Percentiles rank a stretch among this genome's conserved stretches.
Evolutionary conservation across 37 sponge, comb jelly and placozoan species (phyloP).

Genomic region (Beroe forskalii): DNA sequence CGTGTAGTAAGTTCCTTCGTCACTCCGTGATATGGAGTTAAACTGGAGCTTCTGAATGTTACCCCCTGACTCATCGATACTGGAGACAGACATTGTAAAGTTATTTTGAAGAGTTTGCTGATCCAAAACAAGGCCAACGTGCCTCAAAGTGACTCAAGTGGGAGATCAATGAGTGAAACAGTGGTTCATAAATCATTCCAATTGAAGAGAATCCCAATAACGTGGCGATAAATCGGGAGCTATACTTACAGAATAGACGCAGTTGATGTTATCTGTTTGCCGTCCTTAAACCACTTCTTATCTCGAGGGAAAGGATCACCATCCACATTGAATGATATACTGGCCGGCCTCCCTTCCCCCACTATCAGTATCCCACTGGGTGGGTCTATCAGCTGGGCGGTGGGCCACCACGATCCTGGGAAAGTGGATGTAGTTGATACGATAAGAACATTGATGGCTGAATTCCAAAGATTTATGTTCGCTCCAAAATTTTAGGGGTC

Average conservation of each 20-base stretch:
- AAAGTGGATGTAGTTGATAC: too few species aligned
- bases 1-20: not conserved
- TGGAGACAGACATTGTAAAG: too few species aligned
- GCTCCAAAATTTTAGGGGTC: too few species aligned
- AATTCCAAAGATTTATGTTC: too few species aligned
- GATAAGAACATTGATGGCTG: too few species aligned
- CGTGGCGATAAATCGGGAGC: not conserved
- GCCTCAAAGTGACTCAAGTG: too few species aligned
- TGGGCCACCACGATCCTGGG: not conserved
- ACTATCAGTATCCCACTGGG: not conserved
- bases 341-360: not conserved
- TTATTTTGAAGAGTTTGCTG: too few species aligned
- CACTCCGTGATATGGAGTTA: not conserved
- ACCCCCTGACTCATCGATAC: constrained; percentile 24
- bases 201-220: too few species aligned
- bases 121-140: too few species aligned
- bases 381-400: not conserved
- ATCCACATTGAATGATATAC: not conserved
- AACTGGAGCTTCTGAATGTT: not conserved
- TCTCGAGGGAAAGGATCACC: constrained; percentile 8
- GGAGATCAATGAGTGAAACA: not conserved
- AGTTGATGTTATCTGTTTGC: not conserved
- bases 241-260: not conserved
- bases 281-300: constrained; percentile 25
- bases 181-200: too few species aligned